phyloP scores from a whole-genome alignment of 2,888 invertebrate species.

The Xestoiulus laeticollis region DNA sequence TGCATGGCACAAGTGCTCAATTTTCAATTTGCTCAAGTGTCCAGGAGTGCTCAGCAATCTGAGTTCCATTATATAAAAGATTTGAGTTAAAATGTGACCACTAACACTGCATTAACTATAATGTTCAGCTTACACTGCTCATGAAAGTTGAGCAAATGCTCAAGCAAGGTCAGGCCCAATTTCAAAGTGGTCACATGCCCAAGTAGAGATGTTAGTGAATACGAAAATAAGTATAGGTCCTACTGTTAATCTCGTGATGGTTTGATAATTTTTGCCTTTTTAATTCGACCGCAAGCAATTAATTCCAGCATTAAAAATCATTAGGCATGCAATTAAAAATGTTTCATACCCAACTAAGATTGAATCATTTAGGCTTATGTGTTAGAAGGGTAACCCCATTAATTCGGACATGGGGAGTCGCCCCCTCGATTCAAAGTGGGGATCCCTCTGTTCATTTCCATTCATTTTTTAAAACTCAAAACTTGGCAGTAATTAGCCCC shows the following conservation, averaged over 20 bases:
- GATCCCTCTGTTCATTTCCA: background rate
- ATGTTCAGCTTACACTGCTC: no score
- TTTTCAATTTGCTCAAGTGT: no score
- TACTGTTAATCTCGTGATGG: background rate
- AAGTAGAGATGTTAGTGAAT: background rate
- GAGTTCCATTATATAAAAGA: no score
- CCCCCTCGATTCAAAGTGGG: background rate
- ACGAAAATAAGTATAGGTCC: background rate
- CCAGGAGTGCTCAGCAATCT: no score
- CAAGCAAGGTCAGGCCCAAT: no score
- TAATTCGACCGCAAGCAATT: slow-evolving; percentile 22
- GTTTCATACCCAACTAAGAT: slow-evolving; percentile 24
- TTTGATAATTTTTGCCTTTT: background rate
- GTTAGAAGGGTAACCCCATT: background rate
- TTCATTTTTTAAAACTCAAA: background rate
- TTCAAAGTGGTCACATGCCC: background rate
- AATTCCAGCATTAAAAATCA: slow-evolving; percentile 4
- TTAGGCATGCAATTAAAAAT: background rate
- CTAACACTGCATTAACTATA: no score
- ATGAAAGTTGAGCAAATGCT: no score
- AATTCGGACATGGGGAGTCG: background rate
- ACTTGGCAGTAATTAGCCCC: background rate
- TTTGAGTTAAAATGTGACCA: no score
- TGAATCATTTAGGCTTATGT: slow-evolving; percentile 28
- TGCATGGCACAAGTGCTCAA: no score